phyloP scores from a whole-genome alignment of 2,797 vertebrate genomes.

The Betta splendens region DNA sequence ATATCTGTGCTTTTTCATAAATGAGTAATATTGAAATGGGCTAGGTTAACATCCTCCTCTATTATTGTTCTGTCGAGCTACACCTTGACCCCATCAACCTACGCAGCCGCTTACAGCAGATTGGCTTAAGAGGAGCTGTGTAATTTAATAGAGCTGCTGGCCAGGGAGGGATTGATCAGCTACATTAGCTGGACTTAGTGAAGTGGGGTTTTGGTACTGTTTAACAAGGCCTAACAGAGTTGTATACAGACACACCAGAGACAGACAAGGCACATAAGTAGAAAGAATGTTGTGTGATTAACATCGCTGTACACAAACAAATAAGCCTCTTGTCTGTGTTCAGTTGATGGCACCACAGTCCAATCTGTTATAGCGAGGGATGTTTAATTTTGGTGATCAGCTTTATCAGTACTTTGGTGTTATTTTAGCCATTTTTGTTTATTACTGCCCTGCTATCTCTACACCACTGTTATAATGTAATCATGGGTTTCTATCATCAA shows the following conservation, averaged over 20 bases:
- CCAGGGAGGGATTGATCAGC: constrained; percentile 46
- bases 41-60: constrained; percentile 13
- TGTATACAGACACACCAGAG: constrained; percentile 30
- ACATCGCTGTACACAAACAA: constrained; percentile 30
- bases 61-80: constrained; percentile 15
- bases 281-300: constrained; percentile 38
- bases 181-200: constrained; percentile 47
- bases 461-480: constrained; percentile 18
- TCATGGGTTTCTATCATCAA: constrained; percentile 28
- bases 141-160: constrained; percentile 57
- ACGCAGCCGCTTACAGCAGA: constrained; percentile 1
- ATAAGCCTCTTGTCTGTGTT: constrained; percentile 20
- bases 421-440: background rate
- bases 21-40: background rate
- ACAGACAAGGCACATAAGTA: background rate
- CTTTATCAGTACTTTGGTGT: background rate
- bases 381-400: constrained; percentile 4
- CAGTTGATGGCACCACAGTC: constrained; percentile 8
- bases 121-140: constrained; percentile 14
- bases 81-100: constrained; percentile 27
- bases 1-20: background rate
- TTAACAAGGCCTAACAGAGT: constrained; percentile 62
- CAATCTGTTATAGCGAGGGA: constrained; percentile 20
- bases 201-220: constrained; percentile 30
- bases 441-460: constrained; percentile 3